These are phyloP conservation scores for Eupithecia vulgata DNA, from an alignment of 2,888 invertebrate species.

Conservation along the genomic window DNA sequence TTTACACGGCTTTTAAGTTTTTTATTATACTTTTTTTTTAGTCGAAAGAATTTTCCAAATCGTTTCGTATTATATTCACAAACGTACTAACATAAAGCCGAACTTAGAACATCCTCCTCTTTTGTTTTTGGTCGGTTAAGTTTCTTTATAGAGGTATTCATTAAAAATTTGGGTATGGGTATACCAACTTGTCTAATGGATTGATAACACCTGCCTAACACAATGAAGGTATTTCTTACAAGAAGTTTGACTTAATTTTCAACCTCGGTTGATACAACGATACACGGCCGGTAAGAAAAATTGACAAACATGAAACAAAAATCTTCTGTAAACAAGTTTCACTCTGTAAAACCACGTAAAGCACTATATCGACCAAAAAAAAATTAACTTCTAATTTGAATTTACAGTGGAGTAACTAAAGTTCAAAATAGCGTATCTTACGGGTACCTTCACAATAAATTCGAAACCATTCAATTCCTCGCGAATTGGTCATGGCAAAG, in stretches of 20 bases:
- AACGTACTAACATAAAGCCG: too few relatives aligned
- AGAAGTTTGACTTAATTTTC: not conserved
- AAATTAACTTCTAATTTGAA: not conserved
- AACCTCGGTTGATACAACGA: not conserved
- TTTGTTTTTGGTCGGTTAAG: too few relatives aligned
- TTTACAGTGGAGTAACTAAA: not conserved
- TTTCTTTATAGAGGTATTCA: too few relatives aligned
- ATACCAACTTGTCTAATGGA: not conserved
- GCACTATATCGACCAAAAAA: too few relatives aligned
- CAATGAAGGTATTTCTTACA: not conserved
- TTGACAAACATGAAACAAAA: not conserved
- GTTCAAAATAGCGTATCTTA: slow-evolving; percentile 2
- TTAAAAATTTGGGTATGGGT: too few relatives aligned
- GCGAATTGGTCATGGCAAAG: slow-evolving; percentile 42
- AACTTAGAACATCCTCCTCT: too few relatives aligned
- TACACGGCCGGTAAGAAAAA: not conserved
- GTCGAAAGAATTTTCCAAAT: too few relatives aligned
- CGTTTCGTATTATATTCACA: too few relatives aligned
- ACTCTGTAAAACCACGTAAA: too few relatives aligned
- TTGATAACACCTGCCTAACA: not conserved
- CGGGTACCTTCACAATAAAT: slow-evolving; percentile 37
- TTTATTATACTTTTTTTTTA: too few relatives aligned
- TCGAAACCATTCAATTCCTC: slow-evolving; percentile 44
- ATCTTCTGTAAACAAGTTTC: not conserved
- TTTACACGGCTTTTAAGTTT: too few relatives aligned